These are phyloP conservation scores for Trichogramma pretiosum DNA, from an alignment of 1,140 invertebrate species.

Conservation along the genomic window DNA sequence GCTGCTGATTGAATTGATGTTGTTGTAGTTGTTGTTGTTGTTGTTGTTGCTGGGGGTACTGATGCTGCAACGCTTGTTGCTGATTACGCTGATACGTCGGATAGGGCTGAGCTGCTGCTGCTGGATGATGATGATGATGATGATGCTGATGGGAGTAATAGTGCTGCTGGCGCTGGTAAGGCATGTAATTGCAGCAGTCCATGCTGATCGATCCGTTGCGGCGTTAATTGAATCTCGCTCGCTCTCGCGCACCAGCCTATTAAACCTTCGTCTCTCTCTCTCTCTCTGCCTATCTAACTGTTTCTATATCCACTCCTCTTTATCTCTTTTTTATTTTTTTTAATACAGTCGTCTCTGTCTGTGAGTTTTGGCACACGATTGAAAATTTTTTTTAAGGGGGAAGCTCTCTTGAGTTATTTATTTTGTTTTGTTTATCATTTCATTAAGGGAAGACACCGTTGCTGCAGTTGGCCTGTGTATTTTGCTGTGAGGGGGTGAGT, in stretches of 20 bases:
- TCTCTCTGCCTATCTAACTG: too few relatives aligned
- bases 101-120: constrained; percentile 20
- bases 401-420: too few relatives aligned
- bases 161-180: constrained; percentile 33
- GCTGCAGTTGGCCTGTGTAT: too few relatives aligned
- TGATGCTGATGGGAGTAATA: constrained; percentile 25
- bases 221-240: neutral
- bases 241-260: neutral
- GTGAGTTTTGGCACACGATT: too few relatives aligned
- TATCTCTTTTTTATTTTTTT: too few relatives aligned
- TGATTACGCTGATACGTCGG: neutral
- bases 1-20: neutral
- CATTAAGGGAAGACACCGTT: too few relatives aligned
- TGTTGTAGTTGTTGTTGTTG: constrained; percentile 2
- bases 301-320: neutral
- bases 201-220: constrained; percentile 32
- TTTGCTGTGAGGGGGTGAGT: too few relatives aligned
- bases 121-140: constrained; percentile 27
- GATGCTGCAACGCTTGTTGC: neutral
- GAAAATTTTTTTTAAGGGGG: too few relatives aligned
- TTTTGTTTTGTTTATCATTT: too few relatives aligned
- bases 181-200: constrained; percentile 50
- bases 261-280: too few relatives aligned
- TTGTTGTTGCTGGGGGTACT: too few relatives aligned
- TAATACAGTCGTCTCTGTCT: too few relatives aligned